Evolutionary conservation across 2,797 vertebrate species (phyloP).

Genomic region (Pseudochirops corinnae): DNA sequence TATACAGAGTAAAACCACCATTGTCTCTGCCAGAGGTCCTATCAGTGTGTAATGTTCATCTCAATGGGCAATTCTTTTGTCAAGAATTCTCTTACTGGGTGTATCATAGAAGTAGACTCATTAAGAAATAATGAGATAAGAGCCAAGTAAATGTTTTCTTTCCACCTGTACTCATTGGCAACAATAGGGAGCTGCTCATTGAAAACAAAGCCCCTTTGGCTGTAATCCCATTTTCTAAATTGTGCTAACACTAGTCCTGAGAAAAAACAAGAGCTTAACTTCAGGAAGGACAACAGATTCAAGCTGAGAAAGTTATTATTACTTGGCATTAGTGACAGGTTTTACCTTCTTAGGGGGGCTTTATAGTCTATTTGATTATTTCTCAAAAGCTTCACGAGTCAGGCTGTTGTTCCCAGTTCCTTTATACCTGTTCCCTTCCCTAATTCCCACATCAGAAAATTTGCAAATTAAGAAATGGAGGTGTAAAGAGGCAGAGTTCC

Average conservation of each 20-base stretch:
- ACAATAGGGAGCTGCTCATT: background rate
- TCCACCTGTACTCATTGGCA: slow-evolving; percentile 10
- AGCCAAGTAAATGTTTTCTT: slow-evolving; percentile 2
- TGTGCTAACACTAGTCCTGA: background rate
- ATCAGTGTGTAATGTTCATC: background rate
- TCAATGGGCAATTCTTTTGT: background rate
- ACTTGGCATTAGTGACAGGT: background rate
- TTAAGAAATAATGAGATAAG: slow-evolving; percentile 9
- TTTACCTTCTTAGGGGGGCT: background rate
- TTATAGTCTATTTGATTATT: background rate
- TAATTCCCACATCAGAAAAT: background rate
- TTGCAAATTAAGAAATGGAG: background rate
- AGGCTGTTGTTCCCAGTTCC: background rate
- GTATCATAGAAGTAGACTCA: background rate
- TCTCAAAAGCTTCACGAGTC: background rate
- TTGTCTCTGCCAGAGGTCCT: background rate
- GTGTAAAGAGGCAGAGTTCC: background rate
- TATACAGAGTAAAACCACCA: background rate
- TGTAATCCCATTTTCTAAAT: background rate
- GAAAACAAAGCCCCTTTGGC: background rate
- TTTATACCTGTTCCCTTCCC: background rate
- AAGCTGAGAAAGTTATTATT: background rate
- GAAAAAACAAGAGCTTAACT: background rate
- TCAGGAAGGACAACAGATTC: background rate
- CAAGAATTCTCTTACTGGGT: background rate